Conservation (phyloP, 2,888 invertebrate genomes). For the Hyposoter dolosus region DNA sequence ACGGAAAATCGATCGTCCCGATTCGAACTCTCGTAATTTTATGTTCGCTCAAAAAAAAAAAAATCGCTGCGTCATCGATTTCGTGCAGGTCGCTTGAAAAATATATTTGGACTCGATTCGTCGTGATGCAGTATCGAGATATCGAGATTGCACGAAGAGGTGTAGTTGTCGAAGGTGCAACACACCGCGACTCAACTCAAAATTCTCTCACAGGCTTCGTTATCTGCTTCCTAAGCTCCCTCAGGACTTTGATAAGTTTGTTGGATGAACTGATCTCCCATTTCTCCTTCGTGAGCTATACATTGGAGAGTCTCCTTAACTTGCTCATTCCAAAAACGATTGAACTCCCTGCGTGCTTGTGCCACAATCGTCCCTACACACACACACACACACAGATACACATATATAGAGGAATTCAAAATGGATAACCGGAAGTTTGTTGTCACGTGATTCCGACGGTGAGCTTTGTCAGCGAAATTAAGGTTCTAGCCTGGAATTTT, state of each 20-base stretch:
- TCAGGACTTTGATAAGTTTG: slow-evolving; percentile 51
- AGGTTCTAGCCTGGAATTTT: background rate
- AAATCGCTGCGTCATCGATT: background rate
- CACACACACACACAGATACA: background rate
- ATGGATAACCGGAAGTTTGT: background rate
- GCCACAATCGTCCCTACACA: background rate
- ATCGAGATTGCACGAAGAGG: background rate
- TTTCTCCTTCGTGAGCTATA: slow-evolving; percentile 28
- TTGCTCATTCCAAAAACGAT: slow-evolving; percentile 46
- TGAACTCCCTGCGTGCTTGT: slow-evolving; percentile 28
- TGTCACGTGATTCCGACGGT: background rate
- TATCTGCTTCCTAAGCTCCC: slow-evolving; percentile 74
- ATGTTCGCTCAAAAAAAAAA: background rate
- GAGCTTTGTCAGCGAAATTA: background rate
- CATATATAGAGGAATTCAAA: background rate
- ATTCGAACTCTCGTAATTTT: background rate
- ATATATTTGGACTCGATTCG: background rate
- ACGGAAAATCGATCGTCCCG: background rate
- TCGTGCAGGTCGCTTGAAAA: background rate
- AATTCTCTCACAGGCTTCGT: slow-evolving; percentile 77
- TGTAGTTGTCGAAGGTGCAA: background rate
- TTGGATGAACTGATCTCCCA: slow-evolving; percentile 18
- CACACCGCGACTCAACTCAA: slow-evolving; percentile 68
- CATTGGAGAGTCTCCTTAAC: slow-evolving; percentile 19
- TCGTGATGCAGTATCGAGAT: background rate